phyloP scores from a whole-genome alignment of 2,888 invertebrate genomes.

The Litoditis marina region DNA sequence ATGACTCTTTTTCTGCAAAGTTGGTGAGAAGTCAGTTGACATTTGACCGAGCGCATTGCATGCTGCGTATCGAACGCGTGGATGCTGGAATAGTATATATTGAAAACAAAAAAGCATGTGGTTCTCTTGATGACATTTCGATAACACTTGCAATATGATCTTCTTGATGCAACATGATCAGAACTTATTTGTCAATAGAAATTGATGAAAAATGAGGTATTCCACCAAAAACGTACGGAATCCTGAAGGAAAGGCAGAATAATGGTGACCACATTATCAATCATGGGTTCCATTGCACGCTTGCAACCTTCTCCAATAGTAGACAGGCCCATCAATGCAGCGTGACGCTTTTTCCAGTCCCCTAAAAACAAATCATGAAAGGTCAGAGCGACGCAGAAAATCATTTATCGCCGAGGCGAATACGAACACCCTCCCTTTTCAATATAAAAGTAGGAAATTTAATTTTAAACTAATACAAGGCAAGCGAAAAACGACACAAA shows the following conservation, averaged over 20 bases:
- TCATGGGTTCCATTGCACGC: conserved; percentile 91
- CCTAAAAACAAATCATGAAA: conserved; percentile 49
- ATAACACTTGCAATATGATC: no score
- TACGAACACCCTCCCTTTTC: no score
- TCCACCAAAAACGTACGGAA: conserved; percentile 67
- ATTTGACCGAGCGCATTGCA: conserved; percentile 98
- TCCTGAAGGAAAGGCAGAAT: conserved; percentile 82
- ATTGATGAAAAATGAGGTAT: conserved; percentile 56
- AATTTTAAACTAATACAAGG: conserved; percentile 79
- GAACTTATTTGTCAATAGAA: no score
- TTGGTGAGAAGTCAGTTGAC: conserved; percentile 95
- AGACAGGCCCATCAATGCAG: conserved; percentile 95
- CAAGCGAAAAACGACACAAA: conserved; percentile 70
- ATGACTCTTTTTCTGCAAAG: conserved; percentile 95
- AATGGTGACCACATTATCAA: conserved; percentile 80
- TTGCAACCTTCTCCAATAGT: conserved; percentile 97
- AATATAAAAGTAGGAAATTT: no score
- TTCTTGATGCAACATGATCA: no score
- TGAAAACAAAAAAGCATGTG: no score
- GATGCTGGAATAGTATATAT: conserved; percentile 75
- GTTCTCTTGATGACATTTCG: no score
- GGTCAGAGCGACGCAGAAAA: conserved; percentile 3
- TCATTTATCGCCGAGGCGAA: conserved; percentile 66
- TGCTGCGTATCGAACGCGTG: conserved; percentile 88
- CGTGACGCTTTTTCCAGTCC: conserved; percentile 72